These are phyloP conservation scores for Lithodes maja DNA, from an alignment of 2,888 invertebrate species.

Conservation along the genomic window DNA sequence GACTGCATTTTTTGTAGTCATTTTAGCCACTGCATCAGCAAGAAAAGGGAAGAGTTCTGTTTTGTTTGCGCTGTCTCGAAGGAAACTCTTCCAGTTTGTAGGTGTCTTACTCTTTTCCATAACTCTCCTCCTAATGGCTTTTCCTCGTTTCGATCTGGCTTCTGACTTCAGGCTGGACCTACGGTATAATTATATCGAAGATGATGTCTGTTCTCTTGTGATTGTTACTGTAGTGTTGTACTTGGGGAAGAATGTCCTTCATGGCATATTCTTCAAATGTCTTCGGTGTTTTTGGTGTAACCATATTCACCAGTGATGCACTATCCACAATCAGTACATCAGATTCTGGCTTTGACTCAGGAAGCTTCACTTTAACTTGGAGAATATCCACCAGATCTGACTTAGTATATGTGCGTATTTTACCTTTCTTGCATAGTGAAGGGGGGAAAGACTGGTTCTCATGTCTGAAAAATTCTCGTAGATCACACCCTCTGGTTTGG, in stretches of 20 bases:
- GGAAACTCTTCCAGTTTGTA: constrained; percentile 38
- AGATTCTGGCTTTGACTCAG: constrained; percentile 30
- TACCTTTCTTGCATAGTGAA: constrained; percentile 12
- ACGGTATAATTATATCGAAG: constrained; percentile 30
- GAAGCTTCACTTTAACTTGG: constrained; percentile 14
- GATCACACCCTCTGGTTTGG: too few species aligned
- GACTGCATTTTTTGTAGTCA: constrained; percentile 1
- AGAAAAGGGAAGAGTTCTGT: constrained; percentile 36
- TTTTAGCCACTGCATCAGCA: constrained; percentile 18
- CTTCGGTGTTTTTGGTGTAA: constrained; percentile 21
- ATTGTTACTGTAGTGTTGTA: constrained; percentile 5
- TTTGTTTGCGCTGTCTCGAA: constrained; percentile 27
- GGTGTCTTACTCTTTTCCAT: constrained; percentile 36
- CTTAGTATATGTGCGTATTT: constrained; percentile 6
- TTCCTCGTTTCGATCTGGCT: constrained; percentile 15
- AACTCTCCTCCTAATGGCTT: constrained; percentile 41
- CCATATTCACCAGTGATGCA: neutral
- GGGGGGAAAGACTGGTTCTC: neutral
- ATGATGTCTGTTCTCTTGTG: constrained; percentile 26
- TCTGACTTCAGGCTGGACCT: constrained; percentile 41
- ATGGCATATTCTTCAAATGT: constrained; percentile 19
- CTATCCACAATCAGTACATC: constrained; percentile 28
- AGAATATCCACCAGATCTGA: constrained; percentile 1
- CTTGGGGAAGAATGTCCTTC: constrained; percentile 1
- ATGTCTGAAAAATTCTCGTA: too few species aligned